Base-by-base conservation (phyloP, 2,797 vertebrate genomes). In the Gallinago stenura region DNA sequence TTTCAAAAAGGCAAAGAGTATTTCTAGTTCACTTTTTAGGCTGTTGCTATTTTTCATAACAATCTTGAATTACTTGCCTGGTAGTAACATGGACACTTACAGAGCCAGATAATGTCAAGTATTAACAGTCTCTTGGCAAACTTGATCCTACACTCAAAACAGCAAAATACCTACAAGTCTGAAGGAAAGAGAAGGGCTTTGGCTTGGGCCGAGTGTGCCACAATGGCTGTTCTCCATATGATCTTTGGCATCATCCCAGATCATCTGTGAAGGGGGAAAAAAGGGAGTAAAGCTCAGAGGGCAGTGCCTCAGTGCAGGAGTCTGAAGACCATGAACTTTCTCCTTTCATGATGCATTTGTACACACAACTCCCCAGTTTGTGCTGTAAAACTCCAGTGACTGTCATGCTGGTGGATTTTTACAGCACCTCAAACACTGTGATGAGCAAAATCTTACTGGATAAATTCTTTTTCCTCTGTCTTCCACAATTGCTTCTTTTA, bases 181-280 rank as follows among this genome's bases (percentile, higher is more conserved):
- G 28, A 18, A 53, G 26, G 53, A 37, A 58, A 78, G 26, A 51
- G 14, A 30, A 6, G 39, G 30, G 2, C 13, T 51, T 77, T 43
- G 9, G 7, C 50, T 56, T 10, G 10, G 19, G 28, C 50, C 54
- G n/a, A 56, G n/a, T 0, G 0, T 53, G 25, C 37, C 57, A 70
- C 60, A 66, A 39, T 4, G 3, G 33, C 35, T 48, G 1, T 28
- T n/a, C 16, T 58, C 37, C 28, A 1, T 6, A 11, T 1, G 4
- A 15, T 21, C 1, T 22, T 45, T 71, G 37, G 5, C 10, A 3
- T 61, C 48, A 87, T 37, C 39, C 48, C 13, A 22, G 30, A 25
- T 31, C 8, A n/a, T 22, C 37, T 54, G 9, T 18, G 24, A 61
- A 53, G 51, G 26, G 20, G 16, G 3, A 0, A 20, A 19, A 72